Base-by-base conservation (phyloP, 2,113 vertebrate genomes). In the Riparia riparia region DNA sequence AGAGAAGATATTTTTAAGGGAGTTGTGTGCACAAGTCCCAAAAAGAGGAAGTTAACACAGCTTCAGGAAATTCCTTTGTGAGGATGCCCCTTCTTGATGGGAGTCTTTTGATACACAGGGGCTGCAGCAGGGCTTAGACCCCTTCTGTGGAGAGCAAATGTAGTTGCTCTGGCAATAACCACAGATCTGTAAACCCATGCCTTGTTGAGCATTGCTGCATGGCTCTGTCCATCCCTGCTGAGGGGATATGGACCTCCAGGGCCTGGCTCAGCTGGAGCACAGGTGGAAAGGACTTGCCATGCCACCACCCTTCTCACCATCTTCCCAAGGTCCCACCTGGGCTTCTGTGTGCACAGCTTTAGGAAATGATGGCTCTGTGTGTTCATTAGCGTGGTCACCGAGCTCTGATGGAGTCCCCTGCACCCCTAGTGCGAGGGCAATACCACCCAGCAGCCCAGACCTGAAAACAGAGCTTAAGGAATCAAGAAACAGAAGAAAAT, bases 171-270 rank as follows among this genome's bases (percentile, higher is more conserved):
- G 65, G 42, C 14, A 28, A 18, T 50, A 65, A 51, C 44, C 3
- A 4, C 2, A 17, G 58, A 22, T 80, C 58, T 81, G 29, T 70
- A 68, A 94, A 41, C 31, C 50, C 42, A 45, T 1, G 4, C 6
- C 60, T 64, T 10, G 25, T 8, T 0, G 1, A 63, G 61, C 8
- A 16, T 56, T 3, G 1, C 79, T 58, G 24, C 0, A 0, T 41
- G 51, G 15, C 37, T 88, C 86, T 63, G 8, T 61, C 77, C 37
- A 13, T 45, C 32, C 64, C 57, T 77, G 24, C 37, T 54, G 58
- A 42, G 47, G 57, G 58, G 12, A 85, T 20, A 6, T 12, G 24
- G 42, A 34, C 22, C 66, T 58, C 42, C 24, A 58, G 26, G 31
- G 37, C 29, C 3, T 3, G 28, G n/a, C 14, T 74, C 21, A 25